Base-by-base conservation (phyloP, 64 coral and sea anemone species). In the Actinia equina region DNA sequence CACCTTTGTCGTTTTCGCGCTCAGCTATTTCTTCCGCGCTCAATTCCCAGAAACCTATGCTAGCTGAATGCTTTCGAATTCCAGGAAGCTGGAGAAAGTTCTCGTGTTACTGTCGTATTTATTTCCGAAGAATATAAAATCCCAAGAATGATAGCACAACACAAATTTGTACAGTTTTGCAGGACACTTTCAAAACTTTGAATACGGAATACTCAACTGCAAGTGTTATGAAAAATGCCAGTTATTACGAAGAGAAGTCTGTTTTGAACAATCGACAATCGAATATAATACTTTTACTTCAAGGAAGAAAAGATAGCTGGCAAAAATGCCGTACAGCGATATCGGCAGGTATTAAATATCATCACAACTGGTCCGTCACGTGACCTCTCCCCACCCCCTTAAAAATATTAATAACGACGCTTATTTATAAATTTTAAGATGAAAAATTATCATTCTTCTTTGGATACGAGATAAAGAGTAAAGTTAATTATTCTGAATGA, bases 151-250 rank as follows among this genome's bases (percentile, higher is more conserved):
- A 12, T 54, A 8, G 6, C 55, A 13, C 26, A 41, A 65, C 19
- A 22, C 18, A n/a, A 37, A 64, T 65, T 30, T 74, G 3, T 26
- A 30, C 26, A 23, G 22, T 41, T 4, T 41, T 27, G 27, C 69
- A 30, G 69, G 25, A 74, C 69, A 42, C 69, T 74, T 74, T 41
- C 25, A 41, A 74, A 74, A 74, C 69, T 74, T 74, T 74, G 69
- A 26, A 74, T 74, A 74, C n/a, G 2, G 25, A 41, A 12, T 37
- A 37, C 30, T 37, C 30, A 37, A 74, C 1, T 15, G 1, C 4
- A 74, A 74, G 26, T 30, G 63, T 8, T 20, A n/a, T 23, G 5
- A 69, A 25, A 23, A 30, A 74, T 0, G 12, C 23, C 69, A 74
- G 14, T 12, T 30, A 30, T 74, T 15, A 74, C n/a, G 69, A 26